A percentile compares a stretch with the other conserved stretches of the same genome.
Evolutionary conservation across 2,797 vertebrate genomes (phyloP).

Genomic region (Phoeniculus purpureus): DNA sequence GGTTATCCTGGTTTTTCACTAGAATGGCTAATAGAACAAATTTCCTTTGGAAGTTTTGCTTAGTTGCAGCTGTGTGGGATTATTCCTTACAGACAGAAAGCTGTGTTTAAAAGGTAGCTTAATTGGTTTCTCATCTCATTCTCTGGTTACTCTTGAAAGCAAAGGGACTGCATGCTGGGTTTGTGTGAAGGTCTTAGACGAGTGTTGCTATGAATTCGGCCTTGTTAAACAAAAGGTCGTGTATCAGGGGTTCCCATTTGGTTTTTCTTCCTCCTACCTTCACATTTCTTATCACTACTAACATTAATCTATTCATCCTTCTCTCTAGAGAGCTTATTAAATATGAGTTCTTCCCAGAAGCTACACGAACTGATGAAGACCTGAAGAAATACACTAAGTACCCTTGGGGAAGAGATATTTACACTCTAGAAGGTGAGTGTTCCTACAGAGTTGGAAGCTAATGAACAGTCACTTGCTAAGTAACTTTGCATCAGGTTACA

Average conservation of each 20-base stretch:
- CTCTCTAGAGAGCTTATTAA: constrained; percentile 92
- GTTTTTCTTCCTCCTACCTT: neutral
- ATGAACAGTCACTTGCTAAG: neutral
- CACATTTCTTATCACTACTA: neutral
- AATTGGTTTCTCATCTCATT: neutral
- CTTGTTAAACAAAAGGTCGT: neutral
- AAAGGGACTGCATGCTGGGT: neutral
- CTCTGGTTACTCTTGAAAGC: neutral
- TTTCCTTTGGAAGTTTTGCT: neutral
- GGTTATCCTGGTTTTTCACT: neutral
- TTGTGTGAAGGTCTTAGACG: neutral
- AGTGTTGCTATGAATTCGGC: neutral
- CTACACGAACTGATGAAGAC: constrained; percentile 93
- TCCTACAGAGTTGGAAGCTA: neutral
- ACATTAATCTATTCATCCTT: constrained; percentile 41
- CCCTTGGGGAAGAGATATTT: constrained; percentile 97
- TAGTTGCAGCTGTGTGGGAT: neutral
- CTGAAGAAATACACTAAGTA: constrained; percentile 90
- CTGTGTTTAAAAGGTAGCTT: neutral
- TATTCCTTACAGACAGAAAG: neutral
- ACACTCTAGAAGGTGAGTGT: constrained; percentile 91
- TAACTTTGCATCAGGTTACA: neutral
- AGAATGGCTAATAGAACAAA: neutral
- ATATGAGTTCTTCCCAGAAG: constrained; percentile 98
- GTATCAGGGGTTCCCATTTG: neutral